Conservation (phyloP, 2,797 vertebrate genomes). For the Todus mexicanus region DNA sequence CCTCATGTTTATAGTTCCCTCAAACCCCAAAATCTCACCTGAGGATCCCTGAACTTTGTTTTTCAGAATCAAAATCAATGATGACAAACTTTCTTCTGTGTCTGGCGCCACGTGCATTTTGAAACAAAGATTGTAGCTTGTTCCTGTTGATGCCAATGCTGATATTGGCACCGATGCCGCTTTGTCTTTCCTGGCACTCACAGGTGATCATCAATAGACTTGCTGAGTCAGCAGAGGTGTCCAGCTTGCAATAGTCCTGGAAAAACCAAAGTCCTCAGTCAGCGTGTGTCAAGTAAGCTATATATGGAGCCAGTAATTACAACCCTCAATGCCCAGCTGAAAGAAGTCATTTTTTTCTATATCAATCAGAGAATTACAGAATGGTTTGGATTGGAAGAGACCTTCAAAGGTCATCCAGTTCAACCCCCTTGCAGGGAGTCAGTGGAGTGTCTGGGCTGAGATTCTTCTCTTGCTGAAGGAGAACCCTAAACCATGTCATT, state of each 20-base stretch:
- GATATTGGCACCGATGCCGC: accelerated
- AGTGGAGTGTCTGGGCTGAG: not conserved
- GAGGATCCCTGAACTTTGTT: not conserved
- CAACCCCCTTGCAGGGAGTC: not conserved
- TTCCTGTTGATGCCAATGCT: not conserved
- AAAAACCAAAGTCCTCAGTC: not conserved
- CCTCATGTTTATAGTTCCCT: not conserved
- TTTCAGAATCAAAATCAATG: not conserved
- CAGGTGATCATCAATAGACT: not conserved
- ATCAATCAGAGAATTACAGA: not conserved
- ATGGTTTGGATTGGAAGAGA: not conserved
- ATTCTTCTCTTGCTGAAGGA: not conserved
- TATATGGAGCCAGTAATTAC: not conserved
- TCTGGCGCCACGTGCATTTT: not conserved
- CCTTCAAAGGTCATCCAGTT: not conserved
- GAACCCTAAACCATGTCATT: not conserved
- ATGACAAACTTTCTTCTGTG: not conserved
- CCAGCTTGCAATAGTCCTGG: not conserved
- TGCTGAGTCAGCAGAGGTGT: not conserved
- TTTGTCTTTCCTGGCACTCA: not conserved
- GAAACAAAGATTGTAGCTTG: not conserved
- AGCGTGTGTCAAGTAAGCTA: not conserved
- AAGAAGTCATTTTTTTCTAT: not conserved
- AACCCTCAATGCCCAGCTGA: not conserved
- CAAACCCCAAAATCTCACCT: not conserved